Base-by-base conservation (phyloP, 2,888 invertebrate genomes). In the Lumbricus terrestris region DNA sequence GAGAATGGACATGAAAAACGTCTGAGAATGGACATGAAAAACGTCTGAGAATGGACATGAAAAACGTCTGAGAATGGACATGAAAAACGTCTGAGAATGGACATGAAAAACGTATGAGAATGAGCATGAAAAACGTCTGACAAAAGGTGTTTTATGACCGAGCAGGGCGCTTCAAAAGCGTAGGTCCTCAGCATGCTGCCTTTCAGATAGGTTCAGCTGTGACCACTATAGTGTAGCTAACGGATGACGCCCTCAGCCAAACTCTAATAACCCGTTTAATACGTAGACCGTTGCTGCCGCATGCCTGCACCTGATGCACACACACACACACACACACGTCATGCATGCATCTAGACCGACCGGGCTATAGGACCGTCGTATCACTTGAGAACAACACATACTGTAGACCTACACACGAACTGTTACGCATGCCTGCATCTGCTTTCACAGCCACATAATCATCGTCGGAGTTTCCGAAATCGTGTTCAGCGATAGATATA, bases 391-490 rank as follows among this genome's bases (percentile, higher is more conserved):
- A n/a, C n/a, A n/a, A 23, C 4, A n/a, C 29, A 69, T n/a, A 69
- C 69, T 11, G 13, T 69, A 16, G 69, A 16, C 69, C 69, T 69
- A n/a, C 29, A 13, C 69, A 69, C n/a, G n/a, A 69, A 69, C 69
- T n/a, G 69, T 69, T 69, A 69, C 69, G 69, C 69, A 69, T 69
- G 69, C 69, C 69, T 69, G 69, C 69, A 69, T n/a, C n/a, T 69
- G n/a, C 69, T n/a, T n/a, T 69, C n/a, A n/a, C n/a, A n/a, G n/a
- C n/a, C n/a, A n/a, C n/a, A n/a, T 69, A 3, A 13, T 8, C 69
- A 69, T 69, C n/a, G 13, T 1, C 69, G 69, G 29, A 11, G 69
- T 69, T 69, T 69, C 69, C 69, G n/a, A 69, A 69, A 8, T 69
- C 69, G n/a, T 69, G 69, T n/a, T 69, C 18, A n/a, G 69, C 23